Percentiles rank a stretch among this genome's conserved stretches.
Evolutionary conservation across 2,888 invertebrate species (phyloP).

Genomic region (Gryllus longicercus): DNA sequence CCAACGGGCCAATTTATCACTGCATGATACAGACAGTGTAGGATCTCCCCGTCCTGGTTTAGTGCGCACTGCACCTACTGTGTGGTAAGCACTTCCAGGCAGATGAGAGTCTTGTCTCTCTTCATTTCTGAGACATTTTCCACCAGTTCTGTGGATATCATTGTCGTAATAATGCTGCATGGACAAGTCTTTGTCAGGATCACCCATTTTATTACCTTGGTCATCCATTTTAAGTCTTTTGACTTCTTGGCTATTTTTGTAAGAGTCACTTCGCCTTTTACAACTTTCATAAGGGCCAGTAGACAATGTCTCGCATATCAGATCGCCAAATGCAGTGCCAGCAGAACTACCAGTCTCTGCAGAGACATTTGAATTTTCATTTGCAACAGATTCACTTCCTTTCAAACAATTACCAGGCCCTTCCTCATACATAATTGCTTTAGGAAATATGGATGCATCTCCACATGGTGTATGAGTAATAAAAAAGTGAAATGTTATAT

Average conservation of each 20-base stretch:
- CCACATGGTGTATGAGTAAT: conserved; percentile 89
- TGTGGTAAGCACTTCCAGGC: conserved; percentile 63
- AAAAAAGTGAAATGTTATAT: conserved; percentile 74
- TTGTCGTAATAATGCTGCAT: conserved; percentile 19
- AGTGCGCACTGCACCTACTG: conserved; percentile 68
- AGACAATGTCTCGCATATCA: neutral
- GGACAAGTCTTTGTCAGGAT: neutral
- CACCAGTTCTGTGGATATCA: conserved; percentile 76
- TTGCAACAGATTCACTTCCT: neutral
- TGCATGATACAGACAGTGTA: conserved; percentile 87
- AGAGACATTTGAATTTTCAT: neutral
- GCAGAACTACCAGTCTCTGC: neutral
- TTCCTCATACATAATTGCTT: conserved; percentile 43
- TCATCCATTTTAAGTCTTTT: neutral
- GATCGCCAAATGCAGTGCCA: neutral
- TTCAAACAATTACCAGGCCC: conserved; percentile 39
- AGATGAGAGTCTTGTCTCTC: conserved; percentile 57
- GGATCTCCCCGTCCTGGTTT: conserved; percentile 86
- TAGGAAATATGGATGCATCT: conserved; percentile 82
- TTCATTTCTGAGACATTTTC: conserved; percentile 67
- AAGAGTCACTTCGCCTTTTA: conserved; percentile 17
- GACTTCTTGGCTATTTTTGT: neutral
- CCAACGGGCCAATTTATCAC: conserved; percentile 92
- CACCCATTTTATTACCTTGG: neutral
- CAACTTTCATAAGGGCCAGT: neutral